phyloP scores from a whole-genome alignment of 64 coral and sea anemone species.

The Platygyra sinensis region DNA sequence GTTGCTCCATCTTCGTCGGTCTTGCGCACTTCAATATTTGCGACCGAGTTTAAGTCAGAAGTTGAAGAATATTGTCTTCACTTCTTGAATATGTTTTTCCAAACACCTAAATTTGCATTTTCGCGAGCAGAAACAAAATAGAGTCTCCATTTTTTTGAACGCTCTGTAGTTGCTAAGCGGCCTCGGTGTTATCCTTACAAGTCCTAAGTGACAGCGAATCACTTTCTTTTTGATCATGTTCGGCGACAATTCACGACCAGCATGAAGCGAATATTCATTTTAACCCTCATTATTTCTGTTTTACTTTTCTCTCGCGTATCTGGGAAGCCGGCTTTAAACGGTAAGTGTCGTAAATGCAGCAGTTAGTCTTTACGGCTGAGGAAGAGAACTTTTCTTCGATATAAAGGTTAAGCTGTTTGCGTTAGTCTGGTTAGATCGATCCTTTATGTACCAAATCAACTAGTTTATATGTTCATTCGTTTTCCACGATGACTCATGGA shows the following conservation, averaged over 20 bases:
- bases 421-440: not conserved
- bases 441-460: not conserved
- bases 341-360: not conserved
- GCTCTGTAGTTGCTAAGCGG: slow-evolving; percentile 23
- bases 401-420: not conserved
- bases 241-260: not conserved
- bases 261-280: slow-evolving; percentile 2
- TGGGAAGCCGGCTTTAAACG: slow-evolving; percentile 30
- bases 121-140: not conserved
- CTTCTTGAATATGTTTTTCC: not conserved
- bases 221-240: slow-evolving; percentile 1
- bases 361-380: no score
- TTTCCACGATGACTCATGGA: no score
- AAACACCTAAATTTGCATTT: not conserved
- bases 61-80: no score
- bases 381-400: not conserved
- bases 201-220: not conserved
- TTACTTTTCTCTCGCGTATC: not conserved
- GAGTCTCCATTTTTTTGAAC: not conserved
- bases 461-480: no score
- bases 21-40: not conserved
- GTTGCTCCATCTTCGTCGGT: not conserved
- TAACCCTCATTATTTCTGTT: not conserved
- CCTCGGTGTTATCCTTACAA: not conserved
- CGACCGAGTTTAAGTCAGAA: no score